Evolutionary conservation across 1,140 invertebrate species (phyloP), one percentile per base, ranked within the genome.

Genomic region (Drosophila varians): DNA sequence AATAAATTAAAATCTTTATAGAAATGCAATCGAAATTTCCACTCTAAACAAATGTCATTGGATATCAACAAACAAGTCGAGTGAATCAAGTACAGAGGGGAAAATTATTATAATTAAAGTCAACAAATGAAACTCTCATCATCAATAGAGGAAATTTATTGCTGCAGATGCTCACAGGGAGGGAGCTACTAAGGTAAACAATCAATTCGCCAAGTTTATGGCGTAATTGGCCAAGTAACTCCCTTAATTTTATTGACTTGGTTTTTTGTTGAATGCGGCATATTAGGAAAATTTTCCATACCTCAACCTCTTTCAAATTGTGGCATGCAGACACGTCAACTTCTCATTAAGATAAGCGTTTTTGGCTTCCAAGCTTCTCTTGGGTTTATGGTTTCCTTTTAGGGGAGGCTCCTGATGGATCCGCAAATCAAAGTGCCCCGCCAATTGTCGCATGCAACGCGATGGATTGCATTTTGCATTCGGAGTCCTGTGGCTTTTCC

Each of bases 291-390:
- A 65, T 62, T 49, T 51, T 64, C 4, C 62, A 28, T 64, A 58
- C 62, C 58, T 12, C 62, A 65, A 65, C 57, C 9, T 11, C 21
- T 34, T 36, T 42, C 21, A 23, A 52, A 77, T 71, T 78, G 80
- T 77, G 79, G 71, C 79, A 86, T 64, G 66, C 76, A 55, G 78
- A 74, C 80, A 86, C 80, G 80, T 86, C 76, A 86, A 80, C 72
- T 87, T 70, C 82, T 80, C 80, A 80, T 86, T 84, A 84, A 84
- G 80, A 84, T 86, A 84, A 84, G 80, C 72, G 60, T 9, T 60
- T 62, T 62, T 58, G 58, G 53, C 58, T 62, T 62, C 58, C 19
- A 42, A 36, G 26, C 36, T 56, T 61, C 56, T 11, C 16, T 58
- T 8, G 21, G 34, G 1, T 34, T 12, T 3, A 26, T 34, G 68